Base-by-base conservation (phyloP, 1,140 invertebrate species). In the Cepaea nemoralis region DNA sequence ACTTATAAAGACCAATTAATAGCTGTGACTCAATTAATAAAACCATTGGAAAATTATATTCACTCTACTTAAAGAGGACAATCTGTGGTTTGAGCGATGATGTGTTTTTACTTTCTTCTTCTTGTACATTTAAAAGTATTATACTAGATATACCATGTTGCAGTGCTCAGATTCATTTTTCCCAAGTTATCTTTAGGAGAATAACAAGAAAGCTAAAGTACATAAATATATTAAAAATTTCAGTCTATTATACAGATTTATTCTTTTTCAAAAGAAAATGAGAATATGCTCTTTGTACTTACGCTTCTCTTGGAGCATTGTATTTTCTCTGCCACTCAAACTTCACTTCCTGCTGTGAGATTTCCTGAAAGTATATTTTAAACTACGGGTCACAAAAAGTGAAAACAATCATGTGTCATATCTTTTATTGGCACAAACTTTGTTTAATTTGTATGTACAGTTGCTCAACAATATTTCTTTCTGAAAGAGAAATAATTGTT, bases 291-390 rank as follows among this genome's bases (percentile, higher is more conserved):
- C n/a, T 6, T 31, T 63, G 5, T 40, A 90, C 91, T 91, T 92
- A 94, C 92, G 93, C 93, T 93, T 99, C 98, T 92, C 98, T 93
- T 0, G 98, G 98, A 22, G 98, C 98, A 93, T 99, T 99, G 87
- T 98, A 99, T 91, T 99, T 99, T 70, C 98, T 93, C 92, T 99
- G 98, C 98, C 98, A 99, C 90, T 99, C 98, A 93, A 99, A 99
- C 92, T 99, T 99, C 16, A 79, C 63, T 79, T 79, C 77, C 75
- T 77, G 75, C 27, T 79, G 77, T 33, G 39, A 37, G 10, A 40
- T 63, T 24, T 77, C 75, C 33, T 71, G 69, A 39, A 71, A 24
- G 14, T 27, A 71, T 5, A 39, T 71, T 71, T 71, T 37, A 71
- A 40, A 71, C 69, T 71, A 8, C 22, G 1, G 1, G 14, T 71